Base-by-base conservation (phyloP, 2,113 vertebrate species). In the Tragelaphus scriptus region DNA sequence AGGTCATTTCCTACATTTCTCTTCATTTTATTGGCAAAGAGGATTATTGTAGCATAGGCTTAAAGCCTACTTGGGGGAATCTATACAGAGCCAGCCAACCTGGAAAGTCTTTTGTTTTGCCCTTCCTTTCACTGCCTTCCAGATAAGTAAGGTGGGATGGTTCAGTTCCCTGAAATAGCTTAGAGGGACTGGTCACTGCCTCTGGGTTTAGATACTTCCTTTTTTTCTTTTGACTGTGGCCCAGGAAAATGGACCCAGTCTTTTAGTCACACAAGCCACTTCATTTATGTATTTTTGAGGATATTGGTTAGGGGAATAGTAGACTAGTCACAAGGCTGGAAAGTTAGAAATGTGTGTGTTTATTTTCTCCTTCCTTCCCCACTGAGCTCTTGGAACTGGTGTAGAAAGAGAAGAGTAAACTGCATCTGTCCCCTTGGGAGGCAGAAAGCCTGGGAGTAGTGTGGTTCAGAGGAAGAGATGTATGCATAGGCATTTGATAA, bases 201-300 rank as follows among this genome's bases (percentile, higher is more conserved):
- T 89, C 94, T 97, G 91, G 90, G 79, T 94, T 95, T 59, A 36
- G n/a, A 71, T 49, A 55, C 49, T 55, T 96, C 63, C 28, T 84
- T 80, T 81, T 59, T 85, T 49, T 75, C n/a, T 30, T 26, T 88
- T 81, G 87, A 85, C 63, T 53, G 23, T 56, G 15, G 79, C 32
- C 65, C 44, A 94, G 61, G 75, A 80, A 79, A 95, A 75, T 13
- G 15, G 58, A 71, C 49, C 59, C 51, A n/a, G 63, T 61, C 55
- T 93, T 86, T 90, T 14, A 61, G 32, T 95, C 75, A 55, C 51
- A 87, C 61, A 93, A 87, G 44, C 95, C 86, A 65, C 82, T 97
- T 93, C 95, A 96, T 95, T 94, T 98, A 96, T 88, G 92, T 96
- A 85, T 28, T 94, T 95, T 88, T 94, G 91, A 95, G 79, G 86